Evolutionary conservation across 1,140 invertebrate genomes (phyloP), one percentile per base, ranked within the genome.

Genomic region (Calosoma granatense): DNA sequence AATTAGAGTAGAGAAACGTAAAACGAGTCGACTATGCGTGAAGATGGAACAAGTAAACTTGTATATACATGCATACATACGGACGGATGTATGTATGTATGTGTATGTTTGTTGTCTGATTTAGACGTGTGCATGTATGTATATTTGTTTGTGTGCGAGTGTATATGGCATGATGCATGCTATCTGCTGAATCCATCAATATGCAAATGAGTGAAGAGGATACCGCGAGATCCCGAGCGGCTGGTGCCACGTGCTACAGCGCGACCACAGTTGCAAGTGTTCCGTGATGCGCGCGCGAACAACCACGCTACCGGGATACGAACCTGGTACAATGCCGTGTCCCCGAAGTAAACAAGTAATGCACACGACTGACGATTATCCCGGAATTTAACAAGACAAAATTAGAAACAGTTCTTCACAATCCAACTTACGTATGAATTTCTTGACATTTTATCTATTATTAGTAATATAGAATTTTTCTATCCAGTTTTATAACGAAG

Each of bases 151-250:
- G 41, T 12, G 15, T 47, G 41, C 15, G 41, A 12, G 6, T 47
- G 41, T 47, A 17, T 47, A 17, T 47, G 41, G 41, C 15, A 47
- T 47, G 41, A 47, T 47, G 41, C 41, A 47, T 47, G 41, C 41
- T 47, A 47, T 47, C 41, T 47, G 41, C 41, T 47, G 41, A 47
- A 47, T 47, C 41, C 41, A 47, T 47, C 41, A 47, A 47, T 47
- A 47, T 47, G 41, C 41, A 47, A 47, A 47, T 47, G 41, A 47
- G 41, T 12, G 17, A 47, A 47, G 41, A 47, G 41, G 41, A 47
- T 47, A 47, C 9, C 41, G 26, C 26, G 26, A 6, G 9, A 47
- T 47, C 41, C 41, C 41, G 41, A 17, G 41, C 17, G 41, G 41
- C 41, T 9, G 15, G 17, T 47, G 41, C 41, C 41, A 47, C 41